Evolutionary conservation across 2,888 invertebrate species (phyloP), one percentile per base, ranked within the genome.

Genomic region (Amorpha juglandis): DNA sequence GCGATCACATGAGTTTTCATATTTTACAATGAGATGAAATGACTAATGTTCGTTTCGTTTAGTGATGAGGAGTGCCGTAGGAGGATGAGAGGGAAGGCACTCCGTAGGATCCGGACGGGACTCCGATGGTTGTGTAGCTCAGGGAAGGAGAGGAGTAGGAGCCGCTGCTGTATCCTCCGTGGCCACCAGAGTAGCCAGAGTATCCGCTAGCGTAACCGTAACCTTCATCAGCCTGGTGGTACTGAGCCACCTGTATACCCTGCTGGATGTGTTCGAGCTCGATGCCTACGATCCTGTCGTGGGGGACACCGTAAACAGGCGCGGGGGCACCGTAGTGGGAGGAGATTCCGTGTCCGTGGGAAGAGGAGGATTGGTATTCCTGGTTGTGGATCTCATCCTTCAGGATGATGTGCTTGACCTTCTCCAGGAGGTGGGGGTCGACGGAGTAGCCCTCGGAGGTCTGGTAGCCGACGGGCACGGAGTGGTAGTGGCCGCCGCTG

Each of bases 231-330:
- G 95, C 94, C 86, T 97, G 97, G 82, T 96, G 95, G 94, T 96
- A 97, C 84, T 97, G 97, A 38, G 97, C 97, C 47, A 97, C 97
- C 87, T 97, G 97, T 87, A 97, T 96, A 71, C 97, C 97, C 81
- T 97, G 97, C 82, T 97, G 96, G 79, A 97, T 95, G 71, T 97
- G 97, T 81, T 97, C 97, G 69, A 97, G 95, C 87, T 97, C 97
- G 79, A 97, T 96, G 68, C 97, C 97, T 68, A 97, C 97, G 70
- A 97, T 96, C 72, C 95, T 95, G 63, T 94, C 93, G 0, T 90
- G 72, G 65, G 96, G 96, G 0, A 95, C 96, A 70, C 96, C 96
- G 86, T 96, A 96, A 53, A 94, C 94, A 6, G 96, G 94, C 47
- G 95, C 95, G 55, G 97, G 97, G 63, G 94, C 93, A 27, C 96